Base-by-base conservation (phyloP, 2,797 vertebrate genomes). In the Chromobotia macracanthus region DNA sequence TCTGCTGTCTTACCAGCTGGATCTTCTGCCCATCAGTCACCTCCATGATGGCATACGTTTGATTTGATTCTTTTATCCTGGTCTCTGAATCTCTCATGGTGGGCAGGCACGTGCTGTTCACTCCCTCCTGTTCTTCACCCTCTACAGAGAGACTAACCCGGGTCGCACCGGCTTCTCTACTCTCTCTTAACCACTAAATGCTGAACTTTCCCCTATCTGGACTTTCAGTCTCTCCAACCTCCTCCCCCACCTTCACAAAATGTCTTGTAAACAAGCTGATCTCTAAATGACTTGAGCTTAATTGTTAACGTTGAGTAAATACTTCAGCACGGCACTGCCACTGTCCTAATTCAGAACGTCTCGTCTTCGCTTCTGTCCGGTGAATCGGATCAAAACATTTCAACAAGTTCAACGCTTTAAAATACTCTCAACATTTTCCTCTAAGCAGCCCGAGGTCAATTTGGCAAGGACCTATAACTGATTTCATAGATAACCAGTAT, bases 231-330 rank as follows among this genome's bases (percentile, higher is more conserved):
- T 91, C 87, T 84, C 68, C 60, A 78, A 75, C 82, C 73, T 48
- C 60, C 56, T 25, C 76, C 68, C 73, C 77, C 73, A 83, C 85
- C 84, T 88, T 75, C 75, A 84, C 86, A 31, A 68, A 90, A 92
- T 85, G 86, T 89, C 91, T 93, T 90, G 93, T 94, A 93, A 94
- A 94, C 93, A 95, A 92, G 94, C 94, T 94, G 92, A 94, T 93
- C 91, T 91, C 92, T 94, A 94, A 94, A 93, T 90, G 86, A 86
- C 79, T 80, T 85, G 70, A 82, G 92, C 91, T 94, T 94, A 94
- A 94, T 94, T 94, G 93, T 94, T 94, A 94, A 94, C 94, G 93
- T 90, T 86, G 86, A 86, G 86, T 86, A 83, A 86, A 85, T 86
- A 74, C 77, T 85, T 90, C 67, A 88, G 86, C 87, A 89, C 83